Percentiles rank a stretch among this genome's conserved stretches.
Conservation (phyloP, 2,113 vertebrate species). For the Albula goreensis region DNA sequence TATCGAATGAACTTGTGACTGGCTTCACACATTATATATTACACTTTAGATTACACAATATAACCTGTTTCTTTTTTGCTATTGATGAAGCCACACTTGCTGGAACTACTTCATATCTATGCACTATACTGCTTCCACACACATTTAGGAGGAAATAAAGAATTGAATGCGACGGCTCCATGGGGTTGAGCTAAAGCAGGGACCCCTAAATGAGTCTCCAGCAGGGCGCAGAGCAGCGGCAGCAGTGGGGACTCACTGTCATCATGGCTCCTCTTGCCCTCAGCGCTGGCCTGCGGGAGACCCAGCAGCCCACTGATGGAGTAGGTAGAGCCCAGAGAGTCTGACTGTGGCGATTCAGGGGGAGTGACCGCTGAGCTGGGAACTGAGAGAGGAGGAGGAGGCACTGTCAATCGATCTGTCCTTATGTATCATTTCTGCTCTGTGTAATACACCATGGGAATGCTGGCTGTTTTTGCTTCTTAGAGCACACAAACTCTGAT, state of each 20-base stretch:
- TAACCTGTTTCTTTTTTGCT: too few relatives aligned
- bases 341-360: slow-evolving; percentile 85
- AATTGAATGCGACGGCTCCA: too few relatives aligned
- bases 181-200: too few relatives aligned
- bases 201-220: too few relatives aligned
- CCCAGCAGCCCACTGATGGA: slow-evolving; percentile 87
- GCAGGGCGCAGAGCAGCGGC: neutral
- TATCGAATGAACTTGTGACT: too few relatives aligned
- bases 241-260: slow-evolving; percentile 75
- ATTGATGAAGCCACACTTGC: too few relatives aligned
- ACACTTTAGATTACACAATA: too few relatives aligned
- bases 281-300: slow-evolving; percentile 71
- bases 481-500: neutral
- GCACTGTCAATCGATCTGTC: neutral
- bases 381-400: slow-evolving; percentile 59
- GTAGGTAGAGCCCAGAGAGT: slow-evolving; percentile 87
- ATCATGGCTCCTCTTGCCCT: slow-evolving; percentile 82
- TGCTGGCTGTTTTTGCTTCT: neutral
- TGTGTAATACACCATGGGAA: neutral
- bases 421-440: neutral
- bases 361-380: slow-evolving; percentile 87
- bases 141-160: too few relatives aligned
- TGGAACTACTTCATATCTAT: too few relatives aligned
- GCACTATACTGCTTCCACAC: too few relatives aligned
- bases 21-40: too few relatives aligned